Evolutionary conservation across 2,888 invertebrate species (phyloP).

Genomic region (Spialia ferax): DNA sequence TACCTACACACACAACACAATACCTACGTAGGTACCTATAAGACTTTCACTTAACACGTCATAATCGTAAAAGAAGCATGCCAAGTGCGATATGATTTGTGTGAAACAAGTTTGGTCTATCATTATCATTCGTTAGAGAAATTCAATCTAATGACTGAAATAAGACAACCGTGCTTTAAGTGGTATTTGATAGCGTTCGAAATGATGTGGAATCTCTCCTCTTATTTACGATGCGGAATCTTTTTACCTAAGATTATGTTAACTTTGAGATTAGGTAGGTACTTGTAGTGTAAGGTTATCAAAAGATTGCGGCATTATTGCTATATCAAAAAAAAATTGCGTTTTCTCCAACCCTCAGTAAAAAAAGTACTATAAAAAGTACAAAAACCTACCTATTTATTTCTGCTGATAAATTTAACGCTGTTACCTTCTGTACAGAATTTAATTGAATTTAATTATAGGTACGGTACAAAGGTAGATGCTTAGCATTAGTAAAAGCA

Average conservation of each 20-base stretch:
- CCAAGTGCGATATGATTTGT: constrained; percentile 25
- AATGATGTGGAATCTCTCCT: not conserved
- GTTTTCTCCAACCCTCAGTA: too few relatives aligned
- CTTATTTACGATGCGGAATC: not conserved
- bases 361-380: too few relatives aligned
- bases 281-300: too few relatives aligned
- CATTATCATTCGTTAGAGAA: constrained; percentile 6
- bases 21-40: constrained; percentile 44
- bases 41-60: constrained; percentile 54
- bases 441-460: not conserved
- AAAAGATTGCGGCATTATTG: too few relatives aligned
- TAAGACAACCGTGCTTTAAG: not conserved
- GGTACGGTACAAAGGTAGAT: too few relatives aligned
- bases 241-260: not conserved
- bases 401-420: too few relatives aligned
- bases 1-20: constrained; percentile 51
- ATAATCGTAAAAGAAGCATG: constrained; percentile 44
- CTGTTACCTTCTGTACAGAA: too few relatives aligned
- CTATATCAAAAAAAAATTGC: too few relatives aligned
- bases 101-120: constrained; percentile 22
- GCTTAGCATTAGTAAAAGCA: constrained; percentile 5
- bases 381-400: too few relatives aligned
- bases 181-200: constrained; percentile 1
- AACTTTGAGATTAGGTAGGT: too few relatives aligned
- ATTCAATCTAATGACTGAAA: constrained; percentile 18